These are phyloP conservation scores for Muricea muricata DNA, from an alignment of 92 coral and sea anemone species.

Conservation along the genomic window DNA sequence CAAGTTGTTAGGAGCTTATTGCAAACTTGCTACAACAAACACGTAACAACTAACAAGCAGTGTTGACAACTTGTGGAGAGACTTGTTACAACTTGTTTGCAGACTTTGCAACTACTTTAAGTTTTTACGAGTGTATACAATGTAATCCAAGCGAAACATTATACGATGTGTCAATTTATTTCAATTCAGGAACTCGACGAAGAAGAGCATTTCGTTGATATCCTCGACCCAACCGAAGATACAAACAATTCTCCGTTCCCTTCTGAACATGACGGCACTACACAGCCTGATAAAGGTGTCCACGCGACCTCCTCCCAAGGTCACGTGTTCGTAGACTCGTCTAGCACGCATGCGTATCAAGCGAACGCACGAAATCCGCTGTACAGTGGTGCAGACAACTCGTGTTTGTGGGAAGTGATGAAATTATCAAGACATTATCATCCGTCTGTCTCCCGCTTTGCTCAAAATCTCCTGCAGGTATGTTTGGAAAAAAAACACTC, in stretches of 20 bases:
- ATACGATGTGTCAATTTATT: too few relatives aligned
- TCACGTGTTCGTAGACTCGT: constrained; percentile 43
- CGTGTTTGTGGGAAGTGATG: constrained; percentile 89
- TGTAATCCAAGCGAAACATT: too few relatives aligned
- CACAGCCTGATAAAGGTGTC: neutral
- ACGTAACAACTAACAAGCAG: neutral
- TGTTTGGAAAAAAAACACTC: too few relatives aligned
- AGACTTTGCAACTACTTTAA: too few relatives aligned
- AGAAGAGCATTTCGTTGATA: constrained; percentile 89
- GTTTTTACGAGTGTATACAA: too few relatives aligned
- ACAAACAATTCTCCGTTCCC: neutral
- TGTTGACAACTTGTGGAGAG: too few relatives aligned
- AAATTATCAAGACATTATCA: constrained; percentile 84
- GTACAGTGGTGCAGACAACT: constrained; percentile 84
- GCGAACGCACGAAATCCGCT: constrained; percentile 79
- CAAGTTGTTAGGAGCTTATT: too few relatives aligned
- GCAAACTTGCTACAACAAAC: too few relatives aligned
- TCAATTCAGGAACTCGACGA: constrained; percentile 82
- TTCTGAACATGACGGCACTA: constrained; percentile 15
- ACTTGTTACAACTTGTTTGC: too few relatives aligned
- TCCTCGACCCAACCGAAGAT: constrained; percentile 48
- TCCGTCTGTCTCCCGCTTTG: constrained; percentile 90
- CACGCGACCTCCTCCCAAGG: constrained; percentile 6
- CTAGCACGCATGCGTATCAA: constrained; percentile 58
- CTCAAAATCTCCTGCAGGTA: constrained; percentile 76